These are phyloP conservation scores for Litocranius walleri DNA, from an alignment of 2,113 vertebrate genomes.

Conservation along the genomic window DNA sequence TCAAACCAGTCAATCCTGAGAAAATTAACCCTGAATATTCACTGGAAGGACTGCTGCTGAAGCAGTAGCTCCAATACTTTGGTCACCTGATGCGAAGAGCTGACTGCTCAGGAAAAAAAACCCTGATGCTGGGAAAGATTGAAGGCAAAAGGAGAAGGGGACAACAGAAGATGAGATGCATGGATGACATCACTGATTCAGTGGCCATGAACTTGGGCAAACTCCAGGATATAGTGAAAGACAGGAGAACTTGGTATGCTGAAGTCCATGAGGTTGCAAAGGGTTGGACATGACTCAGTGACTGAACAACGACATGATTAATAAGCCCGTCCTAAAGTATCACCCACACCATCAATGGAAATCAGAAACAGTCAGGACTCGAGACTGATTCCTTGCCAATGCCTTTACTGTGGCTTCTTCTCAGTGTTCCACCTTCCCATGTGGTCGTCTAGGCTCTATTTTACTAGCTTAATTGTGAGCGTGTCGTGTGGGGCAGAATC, in stretches of 20 bases:
- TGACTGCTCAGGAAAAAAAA: background rate
- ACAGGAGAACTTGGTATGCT: background rate
- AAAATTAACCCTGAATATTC: background rate
- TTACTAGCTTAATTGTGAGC: background rate
- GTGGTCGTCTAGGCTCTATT: background rate
- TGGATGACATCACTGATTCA: background rate
- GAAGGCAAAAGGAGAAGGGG: background rate
- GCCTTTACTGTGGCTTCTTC: background rate
- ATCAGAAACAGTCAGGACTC: background rate
- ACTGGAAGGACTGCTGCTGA: background rate
- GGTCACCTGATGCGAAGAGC: background rate
- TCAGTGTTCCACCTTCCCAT: background rate
- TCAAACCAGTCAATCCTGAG: background rate
- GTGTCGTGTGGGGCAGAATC: background rate
- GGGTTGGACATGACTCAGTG: background rate
- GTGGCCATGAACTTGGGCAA: background rate
- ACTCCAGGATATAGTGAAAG: background rate
- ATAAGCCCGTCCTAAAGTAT: accelerated
- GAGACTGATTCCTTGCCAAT: background rate
- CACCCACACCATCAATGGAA: background rate
- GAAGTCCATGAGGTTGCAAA: background rate
- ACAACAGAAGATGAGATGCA: background rate
- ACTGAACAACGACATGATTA: background rate
- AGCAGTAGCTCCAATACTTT: background rate
- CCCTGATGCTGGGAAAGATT: background rate